Evolutionary conservation across 1,140 invertebrate species (phyloP).

Genomic region (Conus ventricosus): DNA sequence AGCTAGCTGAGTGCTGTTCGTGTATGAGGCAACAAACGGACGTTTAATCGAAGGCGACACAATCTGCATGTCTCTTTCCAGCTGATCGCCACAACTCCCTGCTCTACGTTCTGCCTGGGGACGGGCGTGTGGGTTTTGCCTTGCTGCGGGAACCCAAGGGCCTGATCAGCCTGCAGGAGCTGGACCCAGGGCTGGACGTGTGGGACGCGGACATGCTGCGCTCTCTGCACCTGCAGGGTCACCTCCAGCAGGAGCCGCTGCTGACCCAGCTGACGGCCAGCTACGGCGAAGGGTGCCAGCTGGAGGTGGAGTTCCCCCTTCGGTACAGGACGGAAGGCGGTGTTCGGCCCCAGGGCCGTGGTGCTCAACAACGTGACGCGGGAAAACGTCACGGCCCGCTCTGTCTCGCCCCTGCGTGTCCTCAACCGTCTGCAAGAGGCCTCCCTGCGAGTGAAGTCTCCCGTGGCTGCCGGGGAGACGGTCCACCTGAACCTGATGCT

Average conservation of each 20-base stretch:
- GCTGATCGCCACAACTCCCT: constrained; percentile 28
- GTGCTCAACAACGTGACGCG: constrained; percentile 15
- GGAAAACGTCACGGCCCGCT: not conserved
- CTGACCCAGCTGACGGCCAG: constrained; percentile 17
- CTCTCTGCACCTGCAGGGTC: not conserved
- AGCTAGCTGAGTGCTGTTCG: too few relatives aligned
- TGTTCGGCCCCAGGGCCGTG: not conserved
- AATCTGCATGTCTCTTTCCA: not conserved
- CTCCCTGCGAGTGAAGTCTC: not conserved
- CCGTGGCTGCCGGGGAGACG: not conserved
- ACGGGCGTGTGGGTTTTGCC: constrained; percentile 4
- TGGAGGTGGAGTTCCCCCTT: constrained; percentile 23
- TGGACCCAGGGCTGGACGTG: not conserved
- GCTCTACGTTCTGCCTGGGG: constrained; percentile 18
- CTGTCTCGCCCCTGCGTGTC: not conserved
- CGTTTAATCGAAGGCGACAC: too few relatives aligned
- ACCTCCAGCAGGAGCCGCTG: not conserved
- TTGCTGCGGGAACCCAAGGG: not conserved
- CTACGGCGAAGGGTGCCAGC: constrained; percentile 33
- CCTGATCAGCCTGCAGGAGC: not conserved
- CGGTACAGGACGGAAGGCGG: constrained; percentile 8
- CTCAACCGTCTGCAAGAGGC: constrained; percentile 1
- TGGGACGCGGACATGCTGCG: not conserved
- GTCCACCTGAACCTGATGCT: not conserved
- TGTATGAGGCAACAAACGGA: too few relatives aligned